phyloP scores from a whole-genome alignment of 2,797 vertebrate species.

The Chrosomus eos region DNA sequence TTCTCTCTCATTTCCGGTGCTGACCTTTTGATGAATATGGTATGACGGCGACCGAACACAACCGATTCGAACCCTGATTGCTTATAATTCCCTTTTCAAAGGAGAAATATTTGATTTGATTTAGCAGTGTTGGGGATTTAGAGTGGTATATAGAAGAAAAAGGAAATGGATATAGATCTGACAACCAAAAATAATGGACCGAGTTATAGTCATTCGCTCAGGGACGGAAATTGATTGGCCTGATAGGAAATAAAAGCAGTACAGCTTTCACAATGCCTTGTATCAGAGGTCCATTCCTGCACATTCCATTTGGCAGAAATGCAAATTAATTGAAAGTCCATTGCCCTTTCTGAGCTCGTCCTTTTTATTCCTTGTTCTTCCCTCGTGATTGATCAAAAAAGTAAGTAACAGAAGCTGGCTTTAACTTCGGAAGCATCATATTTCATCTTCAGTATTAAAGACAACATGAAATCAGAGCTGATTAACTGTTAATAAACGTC shows the following conservation, averaged over 20 bases:
- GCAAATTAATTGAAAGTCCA: slow-evolving; percentile 47
- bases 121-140: not conserved
- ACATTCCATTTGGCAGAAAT: slow-evolving; percentile 27
- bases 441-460: slow-evolving; percentile 11
- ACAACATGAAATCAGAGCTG: not conserved
- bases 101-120: slow-evolving; percentile 6
- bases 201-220: slow-evolving; percentile 1
- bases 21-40: slow-evolving; percentile 14
- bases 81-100: slow-evolving; percentile 11
- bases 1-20: not conserved
- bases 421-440: not conserved
- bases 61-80: not conserved
- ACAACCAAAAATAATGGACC: slow-evolving; percentile 26
- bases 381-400: slow-evolving; percentile 24
- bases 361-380: slow-evolving; percentile 22
- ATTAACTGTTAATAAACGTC: not conserved
- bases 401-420: not conserved
- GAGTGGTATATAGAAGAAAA: not conserved
- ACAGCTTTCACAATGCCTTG: slow-evolving; percentile 25
- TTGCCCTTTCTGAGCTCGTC: slow-evolving; percentile 10
- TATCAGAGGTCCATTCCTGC: slow-evolving; percentile 1
- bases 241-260: slow-evolving; percentile 37
- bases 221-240: slow-evolving; percentile 37
- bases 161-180: slow-evolving; percentile 35
- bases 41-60: not conserved